Evolutionary conservation across 2,113 vertebrate genomes (phyloP).

Genomic region (Nymphicus hollandicus): DNA sequence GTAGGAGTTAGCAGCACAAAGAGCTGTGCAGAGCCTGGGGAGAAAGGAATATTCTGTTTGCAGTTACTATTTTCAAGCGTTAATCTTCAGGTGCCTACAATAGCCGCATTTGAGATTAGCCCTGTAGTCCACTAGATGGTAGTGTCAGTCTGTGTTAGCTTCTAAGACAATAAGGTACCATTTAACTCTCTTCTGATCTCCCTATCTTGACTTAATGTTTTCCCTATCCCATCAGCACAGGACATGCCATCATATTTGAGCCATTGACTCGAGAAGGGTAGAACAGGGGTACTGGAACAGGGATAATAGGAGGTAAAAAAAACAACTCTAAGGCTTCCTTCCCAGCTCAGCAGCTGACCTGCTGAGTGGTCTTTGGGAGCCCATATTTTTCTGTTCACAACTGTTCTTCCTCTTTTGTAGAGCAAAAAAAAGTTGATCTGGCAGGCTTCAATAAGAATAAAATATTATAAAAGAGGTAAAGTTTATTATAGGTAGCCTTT

Average conservation of each 20-base stretch:
- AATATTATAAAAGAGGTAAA: neutral
- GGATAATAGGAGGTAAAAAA: neutral
- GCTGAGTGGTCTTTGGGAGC: neutral
- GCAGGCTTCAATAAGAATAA: neutral
- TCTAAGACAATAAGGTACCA: neutral
- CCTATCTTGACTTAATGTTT: neutral
- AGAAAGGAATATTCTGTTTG: neutral
- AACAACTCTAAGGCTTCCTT: neutral
- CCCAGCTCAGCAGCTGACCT: neutral
- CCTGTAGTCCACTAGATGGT: constrained; percentile 56
- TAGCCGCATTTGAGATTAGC: neutral
- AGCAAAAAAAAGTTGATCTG: neutral
- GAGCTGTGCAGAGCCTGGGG: no score
- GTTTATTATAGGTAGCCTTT: neutral
- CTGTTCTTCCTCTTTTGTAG: neutral
- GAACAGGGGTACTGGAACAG: neutral
- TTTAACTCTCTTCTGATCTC: neutral
- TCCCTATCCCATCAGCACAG: neutral
- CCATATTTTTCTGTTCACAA: neutral
- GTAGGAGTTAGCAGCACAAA: no score
- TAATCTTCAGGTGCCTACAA: neutral
- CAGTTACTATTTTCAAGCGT: neutral
- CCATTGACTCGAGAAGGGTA: neutral
- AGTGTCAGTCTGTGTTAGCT: neutral
- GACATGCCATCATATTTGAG: neutral